phyloP scores from a whole-genome alignment of 2,797 vertebrate genomes.

The Pseudomugil gertrudae region DNA sequence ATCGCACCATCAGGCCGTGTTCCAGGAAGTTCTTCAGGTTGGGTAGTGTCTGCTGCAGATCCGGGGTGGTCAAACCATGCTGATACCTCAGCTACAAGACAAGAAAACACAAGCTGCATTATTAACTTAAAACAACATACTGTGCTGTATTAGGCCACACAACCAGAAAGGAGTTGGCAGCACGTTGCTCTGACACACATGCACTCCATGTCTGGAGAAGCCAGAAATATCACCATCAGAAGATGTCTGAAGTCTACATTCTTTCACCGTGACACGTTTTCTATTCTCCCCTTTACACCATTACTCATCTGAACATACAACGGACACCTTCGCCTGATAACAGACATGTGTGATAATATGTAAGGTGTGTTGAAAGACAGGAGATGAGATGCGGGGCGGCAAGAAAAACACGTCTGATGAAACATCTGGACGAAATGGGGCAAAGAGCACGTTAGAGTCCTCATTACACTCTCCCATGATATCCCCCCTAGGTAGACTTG shows the following conservation, averaged over 20 bases:
- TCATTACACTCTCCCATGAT: conserved; percentile 34
- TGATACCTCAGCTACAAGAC: conserved; percentile 93
- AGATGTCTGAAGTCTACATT: conserved; percentile 59
- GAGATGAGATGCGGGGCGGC: conserved; percentile 55
- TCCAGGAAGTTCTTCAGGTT: conserved; percentile 98
- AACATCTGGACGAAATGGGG: conserved; percentile 65
- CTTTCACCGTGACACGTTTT: conserved; percentile 64
- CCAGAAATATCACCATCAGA: conserved; percentile 53
- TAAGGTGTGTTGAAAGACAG: conserved; percentile 68
- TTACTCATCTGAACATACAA: conserved; percentile 71
- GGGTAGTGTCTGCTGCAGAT: conserved; percentile 96
- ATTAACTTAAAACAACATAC: conserved; percentile 54
- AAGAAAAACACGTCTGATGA: conserved; percentile 47
- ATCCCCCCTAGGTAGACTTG: conserved; percentile 9
- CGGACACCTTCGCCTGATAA: conserved; percentile 68
- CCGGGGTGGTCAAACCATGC: conserved; percentile 94
- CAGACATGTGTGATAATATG: conserved; percentile 65
- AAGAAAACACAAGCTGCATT: conserved; percentile 41
- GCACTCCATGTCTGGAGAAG: conserved; percentile 48
- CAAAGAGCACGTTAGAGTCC: conserved; percentile 32
- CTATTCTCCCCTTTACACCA: conserved; percentile 47
- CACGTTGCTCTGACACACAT: conserved; percentile 25
- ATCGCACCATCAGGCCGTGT: conserved; percentile 93
- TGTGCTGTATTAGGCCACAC: conserved; percentile 6
- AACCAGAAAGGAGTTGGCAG: conserved; percentile 6